Percentiles rank a stretch among this genome's conserved stretches.
Evolutionary conservation across 1,140 invertebrate species (phyloP).

Genomic region (Ceratoteleas bidentatus): DNA sequence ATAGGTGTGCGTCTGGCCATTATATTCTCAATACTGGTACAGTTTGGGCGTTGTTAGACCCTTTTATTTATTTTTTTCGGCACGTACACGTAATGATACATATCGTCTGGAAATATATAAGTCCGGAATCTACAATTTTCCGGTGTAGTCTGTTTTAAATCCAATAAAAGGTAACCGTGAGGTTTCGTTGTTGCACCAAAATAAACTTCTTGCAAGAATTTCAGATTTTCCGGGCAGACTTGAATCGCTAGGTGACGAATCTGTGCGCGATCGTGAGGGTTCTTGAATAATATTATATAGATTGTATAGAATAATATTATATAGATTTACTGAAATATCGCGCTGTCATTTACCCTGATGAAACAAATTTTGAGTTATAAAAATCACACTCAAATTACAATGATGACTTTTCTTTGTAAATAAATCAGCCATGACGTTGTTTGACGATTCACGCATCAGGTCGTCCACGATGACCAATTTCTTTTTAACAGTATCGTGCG

Average conservation of each 20-base stretch:
- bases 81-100: conserved; percentile 14
- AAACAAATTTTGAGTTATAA: conserved; percentile 24
- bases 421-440: neutral
- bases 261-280: conserved; percentile 75
- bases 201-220: conserved; percentile 76
- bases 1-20: conserved; percentile 1
- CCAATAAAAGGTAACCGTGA: conserved; percentile 73
- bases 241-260: conserved; percentile 72
- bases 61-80: conserved; percentile 17
- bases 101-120: conserved; percentile 35
- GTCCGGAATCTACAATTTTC: conserved; percentile 68
- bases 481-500: neutral
- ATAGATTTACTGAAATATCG: conserved; percentile 28
- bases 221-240: conserved; percentile 72
- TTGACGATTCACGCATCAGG: conserved; percentile 17
- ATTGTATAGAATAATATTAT: conserved; percentile 51
- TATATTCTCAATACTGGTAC: conserved; percentile 6
- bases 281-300: conserved; percentile 71
- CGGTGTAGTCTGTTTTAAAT: conserved; percentile 71
- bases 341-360: conserved; percentile 15
- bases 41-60: conserved; percentile 36
- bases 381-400: conserved; percentile 18
- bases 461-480: conserved; percentile 16
- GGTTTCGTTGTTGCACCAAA: conserved; percentile 71
- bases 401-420: conserved; percentile 16